Base-by-base conservation (phyloP, 1,140 invertebrate genomes). In the Aphidius ervi region DNA sequence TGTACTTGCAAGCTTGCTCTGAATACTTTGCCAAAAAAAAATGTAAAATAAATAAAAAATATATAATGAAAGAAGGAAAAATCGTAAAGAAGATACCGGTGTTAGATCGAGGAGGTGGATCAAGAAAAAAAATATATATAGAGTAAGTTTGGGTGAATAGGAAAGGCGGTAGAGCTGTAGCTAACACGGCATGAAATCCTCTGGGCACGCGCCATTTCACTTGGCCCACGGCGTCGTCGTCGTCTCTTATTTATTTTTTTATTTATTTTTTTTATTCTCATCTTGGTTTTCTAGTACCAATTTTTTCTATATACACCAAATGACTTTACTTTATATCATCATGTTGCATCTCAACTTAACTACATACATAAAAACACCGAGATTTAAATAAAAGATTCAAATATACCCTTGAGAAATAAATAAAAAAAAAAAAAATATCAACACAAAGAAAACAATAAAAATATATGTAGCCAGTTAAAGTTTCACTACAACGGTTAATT, bases 191-290 rank as follows among this genome's bases (percentile, higher is more conserved):
- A 62, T 67, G 64, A 67, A 67, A 67, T 67, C 64, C 60, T 65
- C 62, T 62, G 62, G 66, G 66, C 66, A 67, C 66, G 64, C 66
- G 66, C 66, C 66, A 67, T 67, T 67, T 65, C 66, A 65, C 66
- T 65, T 67, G 58, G 66, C 59, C 63, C 63, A 64, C 50, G 60
- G 63, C 61, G 46, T 52, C 45, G 46, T n/a, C 9, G 23, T 55
- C 42, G 10, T 49, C 48, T 59, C 59, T 63, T 66, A 55, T 61
- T 31, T 43, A 41, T 20, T 56, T 49, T 40, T 40, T 43, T 43
- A 8, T 43, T 43, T 43, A 43, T 43, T 10, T 2, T 43, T 10
- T 7, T 7, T 37, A 37, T 42, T 46, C 2, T 6, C 45, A 37
- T 40, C 3, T 54, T 9, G 39, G 5, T 40, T 40, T 54, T 54